Conservation (phyloP, 1,140 invertebrate genomes). For the Euwallacea fornicatus region DNA sequence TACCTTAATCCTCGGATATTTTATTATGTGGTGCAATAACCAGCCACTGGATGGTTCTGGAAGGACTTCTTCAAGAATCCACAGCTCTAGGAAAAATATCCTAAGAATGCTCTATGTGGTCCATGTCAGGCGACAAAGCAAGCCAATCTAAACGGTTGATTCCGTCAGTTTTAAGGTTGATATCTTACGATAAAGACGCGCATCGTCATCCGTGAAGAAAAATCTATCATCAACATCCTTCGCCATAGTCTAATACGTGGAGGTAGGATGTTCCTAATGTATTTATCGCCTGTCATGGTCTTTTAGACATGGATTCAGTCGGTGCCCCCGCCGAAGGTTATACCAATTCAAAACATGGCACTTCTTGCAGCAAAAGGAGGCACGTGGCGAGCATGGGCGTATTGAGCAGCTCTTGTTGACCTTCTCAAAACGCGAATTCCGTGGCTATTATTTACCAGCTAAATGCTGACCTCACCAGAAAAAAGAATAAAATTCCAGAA, state of each 20-base stretch:
- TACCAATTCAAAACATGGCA: not conserved
- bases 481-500: too few species aligned
- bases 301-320: not conserved
- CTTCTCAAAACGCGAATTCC: too few species aligned
- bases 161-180: not conserved
- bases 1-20: too few species aligned
- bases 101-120: not conserved
- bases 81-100: not conserved
- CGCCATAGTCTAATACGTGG: not conserved
- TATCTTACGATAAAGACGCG: not conserved
- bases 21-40: too few species aligned
- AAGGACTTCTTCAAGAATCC: not conserved
- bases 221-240: not conserved
- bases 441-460: too few species aligned
- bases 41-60: not conserved
- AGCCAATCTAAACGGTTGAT: constrained; percentile 2
- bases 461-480: too few species aligned
- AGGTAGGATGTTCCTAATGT: not conserved
- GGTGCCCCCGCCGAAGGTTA: not conserved
- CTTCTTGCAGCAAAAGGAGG: too few species aligned
- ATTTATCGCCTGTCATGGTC: not conserved
- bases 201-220: not conserved
- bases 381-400: too few species aligned
- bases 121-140: too few species aligned
- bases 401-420: too few species aligned